phyloP scores from a whole-genome alignment of 2,797 vertebrate species.

The Pitangus sulphuratus region DNA sequence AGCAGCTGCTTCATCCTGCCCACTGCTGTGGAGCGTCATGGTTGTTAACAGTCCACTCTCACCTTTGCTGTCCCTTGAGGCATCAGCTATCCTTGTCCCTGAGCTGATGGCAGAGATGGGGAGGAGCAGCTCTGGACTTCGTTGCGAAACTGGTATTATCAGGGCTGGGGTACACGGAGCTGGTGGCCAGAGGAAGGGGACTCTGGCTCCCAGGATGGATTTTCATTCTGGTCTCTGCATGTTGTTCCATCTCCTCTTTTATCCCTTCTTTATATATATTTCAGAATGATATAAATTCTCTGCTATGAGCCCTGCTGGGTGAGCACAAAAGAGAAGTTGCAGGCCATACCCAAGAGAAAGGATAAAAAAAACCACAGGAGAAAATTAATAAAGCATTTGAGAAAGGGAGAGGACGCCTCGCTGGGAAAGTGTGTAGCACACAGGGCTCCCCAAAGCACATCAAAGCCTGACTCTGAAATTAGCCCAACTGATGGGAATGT shows the following conservation, averaged over 20 bases:
- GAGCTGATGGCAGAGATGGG: fast-evolving
- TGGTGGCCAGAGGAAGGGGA: not conserved
- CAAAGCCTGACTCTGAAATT: constrained; percentile 74
- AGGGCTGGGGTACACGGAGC: not conserved
- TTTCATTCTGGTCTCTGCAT: constrained; percentile 14
- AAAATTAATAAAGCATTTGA: constrained; percentile 72
- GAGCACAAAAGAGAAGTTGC: constrained; percentile 56
- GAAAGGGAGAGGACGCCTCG: constrained; percentile 55
- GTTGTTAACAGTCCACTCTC: not conserved
- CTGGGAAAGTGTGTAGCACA: constrained; percentile 63
- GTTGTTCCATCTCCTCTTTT: constrained; percentile 52
- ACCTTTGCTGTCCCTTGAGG: not conserved
- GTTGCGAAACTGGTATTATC: not conserved
- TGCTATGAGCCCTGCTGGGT: not conserved
- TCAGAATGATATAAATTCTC: constrained; percentile 60
- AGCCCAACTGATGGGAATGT: constrained; percentile 68
- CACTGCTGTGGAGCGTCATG: fast-evolving
- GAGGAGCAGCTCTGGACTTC: not conserved
- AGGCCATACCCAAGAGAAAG: constrained; percentile 57
- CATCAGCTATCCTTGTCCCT: not conserved
- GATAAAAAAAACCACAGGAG: constrained; percentile 70
- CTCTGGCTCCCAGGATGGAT: not conserved
- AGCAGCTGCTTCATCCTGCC: not conserved
- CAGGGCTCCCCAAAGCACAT: constrained; percentile 66
- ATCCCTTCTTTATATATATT: constrained; percentile 59